Conservation (phyloP, 2,888 invertebrate species). For the Glyphotaelius pellucidus region DNA sequence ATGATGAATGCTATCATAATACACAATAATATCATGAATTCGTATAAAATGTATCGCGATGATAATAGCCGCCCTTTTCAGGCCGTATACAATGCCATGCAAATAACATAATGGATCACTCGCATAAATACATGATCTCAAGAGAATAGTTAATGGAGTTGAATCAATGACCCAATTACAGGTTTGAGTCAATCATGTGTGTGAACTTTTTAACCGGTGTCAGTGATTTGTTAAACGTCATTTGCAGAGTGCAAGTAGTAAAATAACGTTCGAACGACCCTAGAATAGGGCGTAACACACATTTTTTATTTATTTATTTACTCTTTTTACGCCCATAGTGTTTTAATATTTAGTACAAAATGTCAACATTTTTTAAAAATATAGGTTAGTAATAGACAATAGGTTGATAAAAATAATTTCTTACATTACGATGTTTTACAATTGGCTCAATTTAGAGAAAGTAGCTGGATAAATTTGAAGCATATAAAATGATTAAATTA, state of each 20-base stretch:
- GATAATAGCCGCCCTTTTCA: slow-evolving; percentile 57
- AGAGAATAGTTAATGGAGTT: slow-evolving; percentile 40
- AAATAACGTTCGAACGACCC: neutral
- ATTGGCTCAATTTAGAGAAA: too few relatives aligned
- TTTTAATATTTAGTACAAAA: too few relatives aligned
- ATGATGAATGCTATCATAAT: slow-evolving; percentile 52
- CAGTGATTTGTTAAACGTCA: neutral
- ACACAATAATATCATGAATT: slow-evolving; percentile 9
- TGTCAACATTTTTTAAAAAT: too few relatives aligned
- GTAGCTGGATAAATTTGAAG: too few relatives aligned
- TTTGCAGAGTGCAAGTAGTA: neutral
- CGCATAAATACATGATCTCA: slow-evolving; percentile 32
- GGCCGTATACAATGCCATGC: slow-evolving; percentile 54
- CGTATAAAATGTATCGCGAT: slow-evolving; percentile 51
- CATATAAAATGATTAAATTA: too few relatives aligned
- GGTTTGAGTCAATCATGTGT: slow-evolving; percentile 24
- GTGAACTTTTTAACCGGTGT: slow-evolving; percentile 4
- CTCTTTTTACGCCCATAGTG: too few relatives aligned
- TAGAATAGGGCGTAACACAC: neutral
- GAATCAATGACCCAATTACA: slow-evolving; percentile 49
- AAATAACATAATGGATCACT: slow-evolving; percentile 53
- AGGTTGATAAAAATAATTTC: too few relatives aligned
- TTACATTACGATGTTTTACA: too few relatives aligned
- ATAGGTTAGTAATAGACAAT: too few relatives aligned
- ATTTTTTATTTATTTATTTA: too few relatives aligned